Evolutionary conservation across 1,140 invertebrate genomes (phyloP), one percentile per base, ranked within the genome.

Genomic region (Arctopsyche grandis): DNA sequence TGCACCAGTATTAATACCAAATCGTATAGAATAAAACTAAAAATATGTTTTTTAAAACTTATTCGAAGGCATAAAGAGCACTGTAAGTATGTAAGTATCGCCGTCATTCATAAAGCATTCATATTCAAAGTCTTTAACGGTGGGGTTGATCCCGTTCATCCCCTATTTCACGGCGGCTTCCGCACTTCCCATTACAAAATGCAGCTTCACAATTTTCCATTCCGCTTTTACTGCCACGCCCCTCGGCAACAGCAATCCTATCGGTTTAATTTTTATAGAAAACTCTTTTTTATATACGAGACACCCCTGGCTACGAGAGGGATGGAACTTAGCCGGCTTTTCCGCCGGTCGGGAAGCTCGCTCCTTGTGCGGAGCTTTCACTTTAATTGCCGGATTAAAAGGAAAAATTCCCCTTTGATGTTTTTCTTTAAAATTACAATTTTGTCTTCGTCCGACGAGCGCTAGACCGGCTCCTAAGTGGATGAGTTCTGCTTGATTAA

Each of bases 321-420:
- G 60, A 26, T 4, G 69, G 9, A 76, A 76, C 52, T 63, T 76
- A 63, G 29, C 52, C 19, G 73, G 73, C 26, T 76, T 76, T 76
- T 14, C 74, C 71, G 3, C 0, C 21, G 10, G 12, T 56, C 29
- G 58, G 74, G 12, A 76, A 76, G 48, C 52, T 52, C n/a, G 74
- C 74, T 26, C 24, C 24, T 48, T 16, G 16, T 24, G 52, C 10
- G 48, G 24, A 48, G 74, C 74, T 63, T 52, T 76, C 56, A 38
- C 58, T 76, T 76, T 76, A 76, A 76, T 76, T 76, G 74, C 74
- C 58, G 74, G 74, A 76, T 76, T 76, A 76, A 76, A 76, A 76
- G 56, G 38, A 76, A 63, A 76, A 76, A 76, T 43, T 63, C 29
- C 74, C 19, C 14, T 76, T 76, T 76, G 56, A 76, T 76, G 56